Evolutionary conservation across 2,113 vertebrate species (phyloP).

Genomic region (Syngnathus typhle): DNA sequence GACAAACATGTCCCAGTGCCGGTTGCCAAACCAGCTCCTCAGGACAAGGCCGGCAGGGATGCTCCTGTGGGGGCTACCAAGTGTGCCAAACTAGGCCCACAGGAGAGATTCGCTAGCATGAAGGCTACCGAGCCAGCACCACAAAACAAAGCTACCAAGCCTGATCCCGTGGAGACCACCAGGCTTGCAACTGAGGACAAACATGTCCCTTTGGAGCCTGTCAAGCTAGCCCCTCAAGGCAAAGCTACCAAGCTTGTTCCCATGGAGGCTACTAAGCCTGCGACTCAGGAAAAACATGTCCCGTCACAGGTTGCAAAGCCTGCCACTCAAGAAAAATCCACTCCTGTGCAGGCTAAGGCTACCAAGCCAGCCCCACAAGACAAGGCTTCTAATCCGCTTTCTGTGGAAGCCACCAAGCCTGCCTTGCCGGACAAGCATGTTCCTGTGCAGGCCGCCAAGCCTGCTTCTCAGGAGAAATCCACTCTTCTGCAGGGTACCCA

Average conservation of each 20-base stretch:
- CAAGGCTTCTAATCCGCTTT: background rate
- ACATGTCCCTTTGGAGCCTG: background rate
- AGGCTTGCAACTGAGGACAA: background rate
- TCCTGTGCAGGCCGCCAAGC: background rate
- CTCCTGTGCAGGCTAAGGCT: background rate
- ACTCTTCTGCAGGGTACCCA: background rate
- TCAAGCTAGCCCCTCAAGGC: background rate
- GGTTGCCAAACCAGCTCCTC: constrained; percentile 11
- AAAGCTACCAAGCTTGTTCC: constrained; percentile 5
- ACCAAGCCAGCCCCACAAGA: background rate
- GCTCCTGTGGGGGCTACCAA: background rate
- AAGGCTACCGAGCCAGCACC: background rate
- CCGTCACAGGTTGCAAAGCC: background rate
- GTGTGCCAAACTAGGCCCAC: background rate
- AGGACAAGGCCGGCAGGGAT: constrained; percentile 4
- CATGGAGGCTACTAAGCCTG: background rate
- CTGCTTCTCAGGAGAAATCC: background rate
- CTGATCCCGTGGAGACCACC: background rate
- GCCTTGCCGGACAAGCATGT: background rate
- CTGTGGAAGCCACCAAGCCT: constrained; percentile 1
- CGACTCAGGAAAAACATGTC: background rate
- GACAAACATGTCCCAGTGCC: background rate
- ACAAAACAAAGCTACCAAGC: background rate
- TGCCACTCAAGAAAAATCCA: background rate
- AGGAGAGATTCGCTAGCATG: too few species aligned